Conservation (phyloP, 1,140 invertebrate species). For the Drosophila arizonae region DNA sequence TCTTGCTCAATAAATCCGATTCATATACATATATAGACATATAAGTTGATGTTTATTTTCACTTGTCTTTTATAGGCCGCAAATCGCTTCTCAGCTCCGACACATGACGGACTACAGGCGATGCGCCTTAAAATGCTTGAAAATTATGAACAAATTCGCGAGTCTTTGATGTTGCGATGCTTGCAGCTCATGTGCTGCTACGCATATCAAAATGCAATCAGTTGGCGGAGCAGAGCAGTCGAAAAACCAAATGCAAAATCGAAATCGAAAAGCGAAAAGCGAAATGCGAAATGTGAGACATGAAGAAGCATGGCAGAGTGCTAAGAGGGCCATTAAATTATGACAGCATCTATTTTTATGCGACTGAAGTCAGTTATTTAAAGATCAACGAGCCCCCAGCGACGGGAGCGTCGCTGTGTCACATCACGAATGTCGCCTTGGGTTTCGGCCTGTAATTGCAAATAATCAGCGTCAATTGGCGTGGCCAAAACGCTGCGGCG, state of each 20-base stretch:
- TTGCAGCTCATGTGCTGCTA: constrained; percentile 42
- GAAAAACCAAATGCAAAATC: background rate
- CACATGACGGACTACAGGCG: constrained; percentile 37
- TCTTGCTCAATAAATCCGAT: background rate
- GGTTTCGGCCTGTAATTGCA: constrained; percentile 64
- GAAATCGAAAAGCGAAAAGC: background rate
- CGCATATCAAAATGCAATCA: constrained; percentile 73
- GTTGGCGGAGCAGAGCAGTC: background rate
- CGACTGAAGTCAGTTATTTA: constrained; percentile 31
- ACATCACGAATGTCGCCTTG: constrained; percentile 60
- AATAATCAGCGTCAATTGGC: constrained; percentile 72
- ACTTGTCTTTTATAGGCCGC: background rate
- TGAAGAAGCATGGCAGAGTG: constrained; percentile 27
- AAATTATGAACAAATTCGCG: constrained; percentile 29
- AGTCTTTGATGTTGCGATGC: constrained; percentile 49
- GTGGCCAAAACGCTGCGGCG: constrained; percentile 49
- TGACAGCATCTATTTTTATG: constrained; percentile 60
- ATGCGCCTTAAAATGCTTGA: constrained; percentile 47
- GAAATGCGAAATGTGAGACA: background rate
- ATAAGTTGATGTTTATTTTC: background rate
- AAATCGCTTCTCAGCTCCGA: background rate
- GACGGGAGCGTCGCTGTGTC: constrained; percentile 37
- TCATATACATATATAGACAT: background rate
- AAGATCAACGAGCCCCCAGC: constrained; percentile 25
- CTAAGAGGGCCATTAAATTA: constrained; percentile 50